Evolutionary conservation across 2,797 vertebrate genomes (phyloP), one percentile per base, ranked within the genome.

Genomic region (Malurus splendens): DNA sequence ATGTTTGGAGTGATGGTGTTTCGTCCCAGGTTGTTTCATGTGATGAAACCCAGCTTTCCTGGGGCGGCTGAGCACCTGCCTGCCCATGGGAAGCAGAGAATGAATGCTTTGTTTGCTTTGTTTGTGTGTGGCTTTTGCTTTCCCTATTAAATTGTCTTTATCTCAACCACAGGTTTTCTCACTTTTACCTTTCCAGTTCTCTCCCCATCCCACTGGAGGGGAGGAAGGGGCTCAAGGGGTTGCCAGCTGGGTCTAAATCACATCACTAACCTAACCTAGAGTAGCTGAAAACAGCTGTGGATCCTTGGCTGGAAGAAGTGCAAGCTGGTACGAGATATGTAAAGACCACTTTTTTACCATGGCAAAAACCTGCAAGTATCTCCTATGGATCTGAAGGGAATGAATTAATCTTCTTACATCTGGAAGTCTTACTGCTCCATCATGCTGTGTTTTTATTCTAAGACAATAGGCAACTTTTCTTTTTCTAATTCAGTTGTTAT

Each of bases 211-310:
- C 22, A 8, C 23, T 52, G 56, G 28, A 45, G 23, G 28, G 10
- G 30, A 47, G 15, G 14, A 18, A 33, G 30, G 0, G 0, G 25
- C 45, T 66, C 10, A 14, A 33, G 60, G 14, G 45, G 5, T 51
- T 72, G 30, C 20, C 41, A 22, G 14, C 22, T 41, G 22, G 5
- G 18, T 57, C 52, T 66, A 36, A 65, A 47, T 14, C 33, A 22
- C 38, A 57, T 3, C 28, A 45, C 11, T 65, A 27, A 59, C 20
- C 28, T 59, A n/a, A 57, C 20, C 28, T 59, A 25, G 20, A 30
- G 25, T 18, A 41, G 20, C 45, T 76, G 65, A 24, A 62, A 74
- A 66, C 14, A 56, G 12, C 50, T 22, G 57, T 67, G 54, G 13
- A 74, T 80, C 36, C 42, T 42, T 47, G 60, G 18, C 32, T 85